A percentile compares a stretch with the other conserved stretches of the same genome.
phyloP scores from a whole-genome alignment of 2,797 vertebrate genomes.

The Scomberomorus guttatus region DNA sequence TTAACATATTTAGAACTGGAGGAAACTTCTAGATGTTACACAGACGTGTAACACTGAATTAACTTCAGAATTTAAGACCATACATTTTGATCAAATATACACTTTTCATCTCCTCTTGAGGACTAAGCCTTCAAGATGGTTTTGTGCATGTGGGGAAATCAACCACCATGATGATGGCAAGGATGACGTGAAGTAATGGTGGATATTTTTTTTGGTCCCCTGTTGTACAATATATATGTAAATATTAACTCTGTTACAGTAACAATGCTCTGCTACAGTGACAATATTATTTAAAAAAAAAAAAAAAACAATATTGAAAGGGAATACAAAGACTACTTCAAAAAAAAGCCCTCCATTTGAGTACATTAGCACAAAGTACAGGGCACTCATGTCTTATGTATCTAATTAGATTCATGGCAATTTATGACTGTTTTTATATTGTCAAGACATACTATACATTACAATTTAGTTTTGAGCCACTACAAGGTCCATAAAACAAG shows the following conservation, averaged over 20 bases:
- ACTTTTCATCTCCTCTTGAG: constrained; percentile 58
- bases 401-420: constrained; percentile 71
- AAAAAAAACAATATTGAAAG: constrained; percentile 72
- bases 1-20: constrained; percentile 83
- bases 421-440: constrained; percentile 80
- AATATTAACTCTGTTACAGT: constrained; percentile 82
- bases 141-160: constrained; percentile 78
- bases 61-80: constrained; percentile 57
- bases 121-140: constrained; percentile 34
- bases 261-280: constrained; percentile 76
- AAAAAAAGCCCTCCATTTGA: constrained; percentile 63
- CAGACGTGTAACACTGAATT: constrained; percentile 57
- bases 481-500: constrained; percentile 82
- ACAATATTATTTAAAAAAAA: constrained; percentile 65
- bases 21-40: constrained; percentile 54
- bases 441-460: constrained; percentile 72
- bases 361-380: constrained; percentile 82
- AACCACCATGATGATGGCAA: constrained; percentile 54
- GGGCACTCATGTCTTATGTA: constrained; percentile 75
- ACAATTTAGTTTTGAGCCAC: constrained; percentile 73
- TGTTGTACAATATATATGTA: constrained; percentile 83
- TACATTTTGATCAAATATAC: constrained; percentile 46
- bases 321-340: constrained; percentile 72
- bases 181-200: constrained; percentile 54
- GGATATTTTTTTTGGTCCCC: constrained; percentile 59